These are phyloP conservation scores for Meteorus colon DNA, from an alignment of 2,888 invertebrate genomes.

Conservation along the genomic window DNA sequence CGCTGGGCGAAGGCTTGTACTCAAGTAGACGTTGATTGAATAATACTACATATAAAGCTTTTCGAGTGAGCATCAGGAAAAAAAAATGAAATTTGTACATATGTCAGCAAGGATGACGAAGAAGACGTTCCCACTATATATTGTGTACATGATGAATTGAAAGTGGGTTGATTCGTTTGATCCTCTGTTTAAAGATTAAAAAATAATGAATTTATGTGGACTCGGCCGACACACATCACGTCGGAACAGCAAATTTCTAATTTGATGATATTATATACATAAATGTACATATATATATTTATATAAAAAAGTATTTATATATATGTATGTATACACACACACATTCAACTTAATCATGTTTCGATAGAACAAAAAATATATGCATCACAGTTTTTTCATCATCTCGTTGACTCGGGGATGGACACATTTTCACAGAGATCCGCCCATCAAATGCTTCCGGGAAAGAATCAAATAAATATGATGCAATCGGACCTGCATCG, in stretches of 20 bases:
- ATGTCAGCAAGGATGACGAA: not conserved
- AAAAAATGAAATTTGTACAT: slow-evolving; percentile 7
- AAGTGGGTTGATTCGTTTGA: slow-evolving; percentile 14
- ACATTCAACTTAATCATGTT: not conserved
- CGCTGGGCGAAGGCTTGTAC: slow-evolving; percentile 7
- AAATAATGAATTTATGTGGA: slow-evolving; percentile 25
- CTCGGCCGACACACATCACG: slow-evolving; percentile 17
- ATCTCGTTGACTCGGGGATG: slow-evolving; percentile 20
- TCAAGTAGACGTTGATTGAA: slow-evolving; percentile 12
- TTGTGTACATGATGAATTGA: slow-evolving; percentile 9
- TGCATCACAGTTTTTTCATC: slow-evolving; percentile 19
- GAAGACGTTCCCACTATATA: slow-evolving; percentile 6
- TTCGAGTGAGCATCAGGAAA: slow-evolving; percentile 27
- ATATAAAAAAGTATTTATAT: slow-evolving; percentile 11
- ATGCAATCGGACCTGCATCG: not conserved
- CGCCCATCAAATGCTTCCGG: not conserved
- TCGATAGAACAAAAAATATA: slow-evolving; percentile 7
- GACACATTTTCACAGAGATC: slow-evolving; percentile 7
- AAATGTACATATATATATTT: slow-evolving; percentile 2
- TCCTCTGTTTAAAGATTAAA: not conserved
- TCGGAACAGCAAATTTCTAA: slow-evolving; percentile 11
- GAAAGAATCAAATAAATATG: not conserved
- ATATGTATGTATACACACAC: not conserved
- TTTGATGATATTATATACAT: slow-evolving; percentile 17
- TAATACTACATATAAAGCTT: slow-evolving; percentile 15